phyloP scores from a whole-genome alignment of 30 jellyfish, hydroid and myxozoan species.

The Cassiopea andromeda region DNA sequence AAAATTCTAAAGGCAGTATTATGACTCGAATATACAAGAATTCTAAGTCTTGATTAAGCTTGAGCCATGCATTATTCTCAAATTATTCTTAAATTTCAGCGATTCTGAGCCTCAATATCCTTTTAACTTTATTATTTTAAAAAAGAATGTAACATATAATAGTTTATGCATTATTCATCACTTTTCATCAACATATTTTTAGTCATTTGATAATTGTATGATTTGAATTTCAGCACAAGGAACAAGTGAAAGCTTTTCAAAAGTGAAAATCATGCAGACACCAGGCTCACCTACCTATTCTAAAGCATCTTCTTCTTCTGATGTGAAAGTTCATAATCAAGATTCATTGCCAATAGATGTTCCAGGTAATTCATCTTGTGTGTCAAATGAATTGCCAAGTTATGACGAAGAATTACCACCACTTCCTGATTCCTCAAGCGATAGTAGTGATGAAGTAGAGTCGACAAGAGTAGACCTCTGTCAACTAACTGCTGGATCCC shows the following conservation, averaged over 20 bases:
- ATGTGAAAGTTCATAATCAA: neutral
- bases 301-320: neutral
- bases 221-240: neutral
- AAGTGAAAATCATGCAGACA: neutral
- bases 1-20: too few species aligned
- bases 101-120: too few species aligned
- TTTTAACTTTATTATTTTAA: too few species aligned
- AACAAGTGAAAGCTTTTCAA: neutral
- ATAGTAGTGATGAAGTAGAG: neutral
- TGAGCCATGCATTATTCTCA: too few species aligned
- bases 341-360: neutral
- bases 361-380: neutral
- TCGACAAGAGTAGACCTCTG: neutral
- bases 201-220: neutral
- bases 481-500: constrained; percentile 7
- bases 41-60: too few species aligned
- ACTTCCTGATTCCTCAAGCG: constrained; percentile 42
- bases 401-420: constrained; percentile 69
- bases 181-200: too few species aligned
- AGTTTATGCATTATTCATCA: too few species aligned
- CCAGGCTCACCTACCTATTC: neutral
- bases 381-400: neutral
- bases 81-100: too few species aligned
- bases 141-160: too few species aligned
- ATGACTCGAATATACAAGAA: too few species aligned